phyloP scores from a whole-genome alignment of 1,140 invertebrate species.

The Brachionus angularis region DNA sequence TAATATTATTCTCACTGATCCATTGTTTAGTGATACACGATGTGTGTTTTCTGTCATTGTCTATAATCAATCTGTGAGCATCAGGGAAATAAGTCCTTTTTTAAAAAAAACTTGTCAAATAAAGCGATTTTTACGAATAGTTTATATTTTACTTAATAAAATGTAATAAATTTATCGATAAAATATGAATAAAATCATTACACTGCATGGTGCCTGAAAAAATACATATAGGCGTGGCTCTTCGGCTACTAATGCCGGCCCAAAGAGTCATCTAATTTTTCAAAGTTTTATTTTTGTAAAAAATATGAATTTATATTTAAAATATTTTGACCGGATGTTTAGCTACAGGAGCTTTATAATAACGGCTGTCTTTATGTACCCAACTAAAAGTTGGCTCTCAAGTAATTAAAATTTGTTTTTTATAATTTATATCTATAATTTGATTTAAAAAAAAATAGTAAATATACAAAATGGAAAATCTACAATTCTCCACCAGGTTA shows the following conservation, averaged over 20 bases:
- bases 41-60: neutral
- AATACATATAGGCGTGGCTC: constrained; percentile 7
- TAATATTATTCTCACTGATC: neutral
- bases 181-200: constrained; percentile 19
- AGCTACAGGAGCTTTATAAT: constrained; percentile 17
- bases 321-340: constrained; percentile 12
- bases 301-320: too few relatives aligned
- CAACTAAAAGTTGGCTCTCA: constrained; percentile 15
- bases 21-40: neutral
- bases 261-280: neutral
- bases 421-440: too few relatives aligned
- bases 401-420: too few relatives aligned
- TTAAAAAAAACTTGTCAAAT: too few relatives aligned
- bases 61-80: neutral
- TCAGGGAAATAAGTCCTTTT: neutral
- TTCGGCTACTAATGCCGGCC: neutral
- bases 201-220: constrained; percentile 4
- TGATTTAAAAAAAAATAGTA: too few relatives aligned
- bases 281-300: neutral
- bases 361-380: constrained; percentile 7
- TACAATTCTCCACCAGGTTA: too few relatives aligned
- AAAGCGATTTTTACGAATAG: too few relatives aligned
- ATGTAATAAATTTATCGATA: neutral
- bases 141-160: constrained; percentile 32
- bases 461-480: too few relatives aligned